Conservation (phyloP, 2,113 vertebrate species). For the Setophaga petechia region DNA sequence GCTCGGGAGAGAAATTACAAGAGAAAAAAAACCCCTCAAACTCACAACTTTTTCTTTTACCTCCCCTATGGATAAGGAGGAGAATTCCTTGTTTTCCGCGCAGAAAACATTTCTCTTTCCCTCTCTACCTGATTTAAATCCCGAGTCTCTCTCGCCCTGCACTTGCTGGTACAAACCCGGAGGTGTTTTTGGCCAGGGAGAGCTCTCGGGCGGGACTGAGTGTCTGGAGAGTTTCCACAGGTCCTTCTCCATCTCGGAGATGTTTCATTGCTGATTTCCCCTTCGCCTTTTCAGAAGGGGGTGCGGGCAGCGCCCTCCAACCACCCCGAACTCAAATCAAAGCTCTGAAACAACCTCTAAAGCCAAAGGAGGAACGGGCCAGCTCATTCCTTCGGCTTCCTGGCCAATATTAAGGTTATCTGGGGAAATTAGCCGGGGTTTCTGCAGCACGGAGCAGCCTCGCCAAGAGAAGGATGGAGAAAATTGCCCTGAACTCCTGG, state of each 20-base stretch:
- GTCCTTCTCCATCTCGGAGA: not conserved
- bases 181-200: not conserved
- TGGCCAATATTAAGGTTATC: not conserved
- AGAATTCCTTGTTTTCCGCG: not conserved
- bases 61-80: not conserved
- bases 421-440: not conserved
- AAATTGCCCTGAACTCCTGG: not conserved
- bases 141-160: not conserved
- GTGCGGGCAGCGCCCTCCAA: not conserved
- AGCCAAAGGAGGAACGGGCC: not conserved
- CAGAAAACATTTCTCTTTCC: not conserved
- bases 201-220: not conserved
- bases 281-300: not conserved
- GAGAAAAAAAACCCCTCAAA: not conserved
- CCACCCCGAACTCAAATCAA: not conserved
- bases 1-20: not conserved
- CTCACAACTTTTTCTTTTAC: not conserved
- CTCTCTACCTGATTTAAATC: not conserved
- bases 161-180: not conserved
- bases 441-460: not conserved
- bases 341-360: not conserved
- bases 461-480: not conserved
- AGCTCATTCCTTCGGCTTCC: not conserved
- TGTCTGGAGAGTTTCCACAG: not conserved
- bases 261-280: not conserved